Evolutionary conservation across 1,140 invertebrate genomes (phyloP), one percentile per base, ranked within the genome.

Genomic region (Brachionus manjavacas): DNA sequence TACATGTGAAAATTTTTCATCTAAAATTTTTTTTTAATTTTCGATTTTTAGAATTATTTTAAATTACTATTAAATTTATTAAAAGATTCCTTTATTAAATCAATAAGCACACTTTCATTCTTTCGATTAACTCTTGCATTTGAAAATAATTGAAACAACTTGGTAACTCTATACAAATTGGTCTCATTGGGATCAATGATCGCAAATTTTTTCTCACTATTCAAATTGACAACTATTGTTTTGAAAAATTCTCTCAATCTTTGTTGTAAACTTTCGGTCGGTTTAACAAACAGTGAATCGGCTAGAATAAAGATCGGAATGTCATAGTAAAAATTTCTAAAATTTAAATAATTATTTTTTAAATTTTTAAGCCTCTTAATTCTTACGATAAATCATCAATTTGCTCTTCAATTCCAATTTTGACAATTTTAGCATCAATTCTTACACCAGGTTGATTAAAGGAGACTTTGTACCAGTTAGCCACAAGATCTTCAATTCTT

Each of bases 31-130:
- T 39, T 6, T 35, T 52, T 52, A 28, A 55, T 66, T 31, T 55
- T 39, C 12, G 1, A 20, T 76, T 0, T 8, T 20, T 28, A 49
- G 20, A 12, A 49, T 43, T 0, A 14, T 14, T 20, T 23, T 25
- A 49, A 49, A 41, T 28, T 78, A 41, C 28, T 23, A 14, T 81
- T 81, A 28, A 68, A 60, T 60, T 64, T 35, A 41, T 81, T 31
- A 43, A 81, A 81, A 28, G 79, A 41, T 60, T 60, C 12, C 41
- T 60, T 64, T 9, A 81, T 81, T 11, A 81, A 41, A 20, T 81
- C 79, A 25, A 16, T 68, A 16, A 81, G 39, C 3, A 64, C 20
- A 81, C 60, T 81, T 11, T 55, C 35, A 60, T 81, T 68, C 35
- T 60, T 81, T 20, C 49, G 79, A 46, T 81, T 68, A 11, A 81